Percentiles rank a stretch among this genome's conserved stretches.
Evolutionary conservation across 2,113 vertebrate genomes (phyloP).

Genomic region (Podocnemis expansa): DNA sequence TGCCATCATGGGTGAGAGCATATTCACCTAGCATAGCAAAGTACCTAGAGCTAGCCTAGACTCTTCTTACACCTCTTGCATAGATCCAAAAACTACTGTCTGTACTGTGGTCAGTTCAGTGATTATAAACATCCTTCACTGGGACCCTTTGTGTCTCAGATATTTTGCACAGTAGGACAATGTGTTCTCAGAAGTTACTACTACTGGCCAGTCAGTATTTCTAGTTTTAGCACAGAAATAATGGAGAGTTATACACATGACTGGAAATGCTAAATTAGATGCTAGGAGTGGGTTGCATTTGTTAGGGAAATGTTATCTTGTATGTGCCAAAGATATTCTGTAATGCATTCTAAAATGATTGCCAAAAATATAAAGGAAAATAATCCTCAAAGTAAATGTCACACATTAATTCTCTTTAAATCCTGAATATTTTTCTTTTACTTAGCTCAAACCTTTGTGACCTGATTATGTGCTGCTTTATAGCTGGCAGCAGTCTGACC

Average conservation of each 20-base stretch:
- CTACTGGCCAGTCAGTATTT: background rate
- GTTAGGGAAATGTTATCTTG: background rate
- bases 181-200: background rate
- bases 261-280: background rate
- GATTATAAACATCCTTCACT: background rate
- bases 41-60: background rate
- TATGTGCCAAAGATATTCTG: background rate
- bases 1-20: background rate
- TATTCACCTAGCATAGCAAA: background rate
- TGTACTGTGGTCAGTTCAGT: background rate
- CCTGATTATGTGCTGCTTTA: background rate
- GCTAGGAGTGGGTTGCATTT: background rate
- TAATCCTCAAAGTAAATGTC: background rate
- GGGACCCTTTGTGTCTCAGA: background rate
- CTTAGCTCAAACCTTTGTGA: background rate
- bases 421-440: background rate
- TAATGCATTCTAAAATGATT: background rate
- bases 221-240: background rate
- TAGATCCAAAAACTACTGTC: background rate
- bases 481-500: background rate
- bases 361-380: background rate
- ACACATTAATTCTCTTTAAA: background rate
- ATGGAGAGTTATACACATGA: background rate
- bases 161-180: background rate
- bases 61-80: background rate